Base-by-base conservation (phyloP, 1,140 invertebrate species). In the Hycleus cichorii region DNA sequence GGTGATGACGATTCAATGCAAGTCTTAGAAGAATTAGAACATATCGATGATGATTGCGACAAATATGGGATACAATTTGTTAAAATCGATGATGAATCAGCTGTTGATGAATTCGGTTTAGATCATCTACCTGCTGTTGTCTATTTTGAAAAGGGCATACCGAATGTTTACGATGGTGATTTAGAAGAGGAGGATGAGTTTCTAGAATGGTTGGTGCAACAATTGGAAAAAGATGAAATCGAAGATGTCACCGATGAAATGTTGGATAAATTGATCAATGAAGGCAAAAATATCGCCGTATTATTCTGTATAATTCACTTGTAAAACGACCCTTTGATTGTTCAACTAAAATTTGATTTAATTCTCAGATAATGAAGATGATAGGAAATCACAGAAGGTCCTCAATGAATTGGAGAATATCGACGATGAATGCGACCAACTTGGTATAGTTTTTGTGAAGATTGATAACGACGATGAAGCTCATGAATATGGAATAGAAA, bases 201-300 rank as follows among this genome's bases (percentile, higher is more conserved):
- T 60, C 76, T 95, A 47, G 88, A 92, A 69, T 95, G 91, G 91
- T 76, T 93, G 24, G 77, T 93, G 57, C 83, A 84, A 48, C 91
- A 94, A 74, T 75, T 92, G 53, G 88, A 92, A 74, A 89, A 89
- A 64, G 93, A 95, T 75, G 91, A 95, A 81, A 95, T 95, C 67
- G 93, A 96, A 80, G 92, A 95, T 77, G 87, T 96, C 39, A 94
- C 91, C 43, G 91, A 93, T 75, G 90, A 93, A 77, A 94, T 95
- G 89, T 79, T 95, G 49, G 91, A 95, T 68, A 85, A 86, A 69
- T 80, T 95, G 47, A 87, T 95, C 53, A 90, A 90, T 68, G 89
- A 93, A 71, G 86, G 89, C 52, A 90, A 91, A 75, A 91, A 88
- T 58, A 79, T 96, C 59, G 91, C 91, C 50, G 93, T 95, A 57